Percentiles rank a stretch among this genome's conserved stretches.
Evolutionary conservation across 2,113 vertebrate genomes (phyloP).

Genomic region (Sphaerodactylus townsendi): DNA sequence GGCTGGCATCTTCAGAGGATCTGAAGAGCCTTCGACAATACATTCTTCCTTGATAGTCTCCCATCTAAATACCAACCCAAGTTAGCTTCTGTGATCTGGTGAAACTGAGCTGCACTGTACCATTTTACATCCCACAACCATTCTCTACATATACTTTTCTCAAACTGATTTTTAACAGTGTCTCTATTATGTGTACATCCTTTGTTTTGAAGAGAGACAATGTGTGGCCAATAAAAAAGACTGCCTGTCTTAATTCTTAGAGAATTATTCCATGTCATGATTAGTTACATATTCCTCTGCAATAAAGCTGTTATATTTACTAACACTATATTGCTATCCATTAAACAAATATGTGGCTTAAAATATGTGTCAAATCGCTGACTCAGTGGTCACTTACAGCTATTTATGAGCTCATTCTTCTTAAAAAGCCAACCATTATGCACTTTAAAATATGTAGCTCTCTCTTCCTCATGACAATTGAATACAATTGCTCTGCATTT

Average conservation of each 20-base stretch:
- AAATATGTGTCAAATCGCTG: not conserved
- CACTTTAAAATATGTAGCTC: constrained; percentile 14
- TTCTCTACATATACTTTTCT: too few relatives aligned
- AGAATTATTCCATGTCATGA: not conserved
- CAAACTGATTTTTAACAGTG: too few relatives aligned
- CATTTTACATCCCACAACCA: too few relatives aligned
- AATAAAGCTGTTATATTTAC: not conserved
- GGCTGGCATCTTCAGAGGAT: too few relatives aligned
- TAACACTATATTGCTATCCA: not conserved
- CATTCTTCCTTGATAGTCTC: too few relatives aligned
- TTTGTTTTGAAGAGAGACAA: too few relatives aligned
- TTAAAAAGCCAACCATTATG: not conserved
- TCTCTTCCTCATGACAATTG: constrained; percentile 25
- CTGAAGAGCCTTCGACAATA: too few relatives aligned
- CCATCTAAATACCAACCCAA: too few relatives aligned
- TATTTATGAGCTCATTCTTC: constrained; percentile 1
- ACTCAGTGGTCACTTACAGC: not conserved
- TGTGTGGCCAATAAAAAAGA: too few relatives aligned
- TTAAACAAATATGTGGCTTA: not conserved
- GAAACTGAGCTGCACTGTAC: too few relatives aligned
- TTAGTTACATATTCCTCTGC: not conserved
- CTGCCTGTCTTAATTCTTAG: not conserved
- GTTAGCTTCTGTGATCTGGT: too few relatives aligned
- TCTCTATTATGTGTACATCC: too few relatives aligned
- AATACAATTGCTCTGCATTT: constrained; percentile 37